Base-by-base conservation (phyloP, 2,797 vertebrate genomes). In the Oreochromis mossambicus region DNA sequence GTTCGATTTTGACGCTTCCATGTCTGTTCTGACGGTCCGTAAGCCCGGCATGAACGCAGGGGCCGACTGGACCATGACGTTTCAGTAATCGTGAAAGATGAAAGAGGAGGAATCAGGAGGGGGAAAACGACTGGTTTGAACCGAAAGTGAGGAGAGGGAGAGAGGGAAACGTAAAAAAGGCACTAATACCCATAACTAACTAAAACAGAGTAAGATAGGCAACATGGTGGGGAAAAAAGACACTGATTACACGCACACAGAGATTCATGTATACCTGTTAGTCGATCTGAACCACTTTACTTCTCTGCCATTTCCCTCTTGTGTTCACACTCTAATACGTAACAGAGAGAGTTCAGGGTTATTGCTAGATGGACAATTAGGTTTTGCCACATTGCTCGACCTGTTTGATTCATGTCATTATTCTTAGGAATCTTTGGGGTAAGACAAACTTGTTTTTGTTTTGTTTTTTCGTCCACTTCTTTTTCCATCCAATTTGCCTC, bases 1-100 rank as follows among this genome's bases (percentile, higher is more conserved):
- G 77, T 98, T 98, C 87, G 97, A 97, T 4, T 97, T 98, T 68
- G 95, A 97, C 6, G 82, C 96, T 1, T 96, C 97, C 70, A 96
- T 96, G 79, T 97, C 97, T 0, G 95, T 98, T 85, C 85, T 98
- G 89, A 97, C 96, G 10, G 86, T 99, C 52, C 97, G 97, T 77
- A 99, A 98, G 86, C 98, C 98, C 1, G 96, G 97, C 4, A 95
- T 98, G 93, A 98, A 94, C 0, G 96, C 96, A 11, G 97, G 96
- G 10, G 92, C 88, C 0, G 96, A 98, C 92, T 98, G 97, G 97
- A 97, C 86, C 7, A 92, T 98, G 82, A 86, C 87, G 8, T 89
- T 98, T 68, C 96, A 96, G 96, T 98, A 97, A 95, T 90, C 34
- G 75, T 5, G 10, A 75, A 73, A 77, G 83, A 89, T 10, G 0